Evolutionary conservation across 1,140 invertebrate species (phyloP), one percentile per base, ranked within the genome.

Genomic region (Ptiloglossa arizonensis): DNA sequence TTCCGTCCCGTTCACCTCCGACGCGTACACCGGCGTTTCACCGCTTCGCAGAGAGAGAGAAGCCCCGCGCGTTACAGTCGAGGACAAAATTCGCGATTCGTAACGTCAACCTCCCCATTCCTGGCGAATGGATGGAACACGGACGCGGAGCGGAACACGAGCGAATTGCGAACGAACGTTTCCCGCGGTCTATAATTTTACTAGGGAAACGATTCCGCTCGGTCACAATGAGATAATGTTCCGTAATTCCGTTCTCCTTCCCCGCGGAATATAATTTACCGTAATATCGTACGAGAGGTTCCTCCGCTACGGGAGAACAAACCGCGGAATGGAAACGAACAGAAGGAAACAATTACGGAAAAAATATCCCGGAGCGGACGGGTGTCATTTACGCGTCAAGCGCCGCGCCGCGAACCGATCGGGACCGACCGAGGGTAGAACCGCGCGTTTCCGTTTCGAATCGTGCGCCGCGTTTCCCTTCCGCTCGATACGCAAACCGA

Each of bases 391-490:
- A 32, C 57, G 59, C 80, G 81, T 81, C 59, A 79, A 77, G 74
- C 52, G 70, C n/a, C 52, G 74, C 52, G 70, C n/a, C 52, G 64
- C 50, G 35, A 83, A 69, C 52, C 35, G 77, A 79, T 44, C 59
- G 74, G n/a, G n/a, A n/a, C n/a, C n/a, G n/a, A n/a, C 11, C 46
- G 19, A 63, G 41, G 67, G 48, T 78, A 78, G 60, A 78, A 71
- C 67, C 19, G 35, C 46, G 46, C 66, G 60, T 79, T 83, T 83
- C 82, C 82, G 76, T 52, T 83, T 83, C 54, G 81, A 83, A 79
- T 82, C 63, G 74, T 68, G 80, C 78, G 44, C 27, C 66, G 52
- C 56, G 38, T 79, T 72, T 73, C 74, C 29, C 46, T 80, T 83
- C 62, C 69, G 35, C 19, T 48, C 54, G 29, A 41, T 48, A 60